A percentile compares a stretch with the other conserved stretches of the same genome.
Evolutionary conservation across 2,113 vertebrate species (phyloP).

Genomic region (Heptranchias perlo): DNA sequence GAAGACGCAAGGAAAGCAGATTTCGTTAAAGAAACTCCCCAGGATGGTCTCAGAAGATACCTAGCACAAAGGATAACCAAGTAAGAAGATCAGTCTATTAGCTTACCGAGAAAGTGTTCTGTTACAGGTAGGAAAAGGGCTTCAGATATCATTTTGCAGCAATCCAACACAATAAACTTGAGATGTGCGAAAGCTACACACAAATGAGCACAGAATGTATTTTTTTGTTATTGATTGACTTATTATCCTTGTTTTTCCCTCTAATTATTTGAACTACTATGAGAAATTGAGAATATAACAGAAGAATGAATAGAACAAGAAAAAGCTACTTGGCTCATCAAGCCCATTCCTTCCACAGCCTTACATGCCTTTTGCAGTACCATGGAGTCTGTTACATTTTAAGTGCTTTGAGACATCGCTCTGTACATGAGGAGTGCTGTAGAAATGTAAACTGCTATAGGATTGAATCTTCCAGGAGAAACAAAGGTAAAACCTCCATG

Average conservation of each 20-base stretch:
- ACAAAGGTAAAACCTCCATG: too few species aligned
- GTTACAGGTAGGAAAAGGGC: not conserved
- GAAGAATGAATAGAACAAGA: not conserved
- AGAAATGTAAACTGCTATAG: too few species aligned
- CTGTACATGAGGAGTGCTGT: too few species aligned
- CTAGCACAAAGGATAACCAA: not conserved
- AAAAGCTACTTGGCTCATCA: too few species aligned
- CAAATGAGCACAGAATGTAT: not conserved
- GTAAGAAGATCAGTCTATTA: not conserved
- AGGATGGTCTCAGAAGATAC: not conserved
- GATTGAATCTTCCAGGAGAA: too few species aligned
- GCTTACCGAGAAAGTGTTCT: not conserved
- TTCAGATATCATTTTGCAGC: not conserved
- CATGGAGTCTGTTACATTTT: too few species aligned
- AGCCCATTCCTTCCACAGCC: too few species aligned
- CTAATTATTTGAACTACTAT: not conserved
- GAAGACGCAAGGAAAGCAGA: not conserved
- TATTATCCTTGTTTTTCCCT: not conserved
- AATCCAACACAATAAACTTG: not conserved
- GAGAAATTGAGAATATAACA: not conserved
- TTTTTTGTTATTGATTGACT: not conserved
- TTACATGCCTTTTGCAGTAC: too few species aligned
- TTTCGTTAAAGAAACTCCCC: not conserved
- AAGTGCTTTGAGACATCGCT: too few species aligned
- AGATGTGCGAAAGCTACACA: not conserved